phyloP scores from a whole-genome alignment of 2,797 vertebrate species.

The Hemitrygon akajei region DNA sequence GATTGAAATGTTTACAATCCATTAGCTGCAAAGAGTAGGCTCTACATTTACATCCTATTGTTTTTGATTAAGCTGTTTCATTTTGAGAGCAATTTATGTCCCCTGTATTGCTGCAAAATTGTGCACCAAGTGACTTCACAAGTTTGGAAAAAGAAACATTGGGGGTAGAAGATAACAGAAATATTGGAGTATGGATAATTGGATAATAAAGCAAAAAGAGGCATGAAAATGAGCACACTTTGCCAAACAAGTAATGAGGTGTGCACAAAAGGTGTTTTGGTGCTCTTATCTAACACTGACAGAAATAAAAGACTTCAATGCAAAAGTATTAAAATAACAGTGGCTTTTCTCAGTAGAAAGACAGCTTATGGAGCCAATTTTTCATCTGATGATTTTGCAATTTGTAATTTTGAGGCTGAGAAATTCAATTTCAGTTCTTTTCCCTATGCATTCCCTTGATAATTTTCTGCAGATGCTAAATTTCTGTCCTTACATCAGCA shows the following conservation, averaged over 20 bases:
- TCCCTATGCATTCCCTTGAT: background rate
- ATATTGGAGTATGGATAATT: background rate
- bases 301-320: background rate
- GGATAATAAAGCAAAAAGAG: background rate
- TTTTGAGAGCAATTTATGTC: background rate
- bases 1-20: background rate
- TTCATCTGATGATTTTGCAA: background rate
- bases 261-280: background rate
- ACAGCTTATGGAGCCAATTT: background rate
- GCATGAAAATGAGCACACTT: background rate
- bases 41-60: background rate
- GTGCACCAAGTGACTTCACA: background rate
- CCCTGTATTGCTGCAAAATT: background rate
- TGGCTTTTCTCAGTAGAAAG: background rate
- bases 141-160: background rate
- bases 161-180: background rate
- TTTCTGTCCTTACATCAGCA: background rate
- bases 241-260: background rate
- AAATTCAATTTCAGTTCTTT: background rate
- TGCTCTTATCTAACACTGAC: background rate
- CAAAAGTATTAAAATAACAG: background rate
- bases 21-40: background rate
- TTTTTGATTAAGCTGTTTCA: background rate
- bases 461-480: background rate
- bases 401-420: background rate